These are phyloP conservation scores for Homalodisca vitripennis DNA, from an alignment of 1,140 invertebrate genomes.

Conservation along the genomic window DNA sequence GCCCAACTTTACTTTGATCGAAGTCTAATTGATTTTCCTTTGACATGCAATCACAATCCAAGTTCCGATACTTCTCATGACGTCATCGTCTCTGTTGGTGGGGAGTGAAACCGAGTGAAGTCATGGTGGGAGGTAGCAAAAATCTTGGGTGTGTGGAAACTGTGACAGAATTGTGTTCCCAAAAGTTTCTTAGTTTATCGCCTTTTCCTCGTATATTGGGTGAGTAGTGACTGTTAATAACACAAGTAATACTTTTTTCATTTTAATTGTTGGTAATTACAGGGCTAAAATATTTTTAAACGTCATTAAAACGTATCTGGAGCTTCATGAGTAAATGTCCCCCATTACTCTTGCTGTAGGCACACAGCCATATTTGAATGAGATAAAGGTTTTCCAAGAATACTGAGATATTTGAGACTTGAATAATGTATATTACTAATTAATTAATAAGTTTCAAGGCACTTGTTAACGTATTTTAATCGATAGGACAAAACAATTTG, in stretches of 20 bases:
- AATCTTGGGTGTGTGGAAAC: slow-evolving; percentile 24
- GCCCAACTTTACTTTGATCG: not conserved
- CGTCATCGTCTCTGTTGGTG: not conserved
- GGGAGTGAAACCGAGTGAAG: not conserved
- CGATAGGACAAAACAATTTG: no score
- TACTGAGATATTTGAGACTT: no score
- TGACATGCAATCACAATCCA: not conserved
- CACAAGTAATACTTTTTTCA: not conserved
- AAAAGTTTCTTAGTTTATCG: not conserved
- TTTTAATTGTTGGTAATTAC: not conserved
- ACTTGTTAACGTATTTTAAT: no score
- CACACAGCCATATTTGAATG: slow-evolving; percentile 19
- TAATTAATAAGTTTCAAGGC: no score
- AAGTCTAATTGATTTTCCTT: no score
- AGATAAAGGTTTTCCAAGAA: no score
- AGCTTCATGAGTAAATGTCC: not conserved
- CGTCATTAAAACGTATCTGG: slow-evolving; percentile 1
- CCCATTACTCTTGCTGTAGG: not conserved
- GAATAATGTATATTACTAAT: no score
- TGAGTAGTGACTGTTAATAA: not conserved
- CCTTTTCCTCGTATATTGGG: not conserved
- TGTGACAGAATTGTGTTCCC: not conserved
- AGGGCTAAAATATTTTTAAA: not conserved
- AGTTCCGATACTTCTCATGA: slow-evolving; percentile 12
- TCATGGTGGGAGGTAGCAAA: slow-evolving; percentile 21